Base-by-base conservation (phyloP, 1,140 invertebrate genomes). In the Caerostris extrusa region DNA sequence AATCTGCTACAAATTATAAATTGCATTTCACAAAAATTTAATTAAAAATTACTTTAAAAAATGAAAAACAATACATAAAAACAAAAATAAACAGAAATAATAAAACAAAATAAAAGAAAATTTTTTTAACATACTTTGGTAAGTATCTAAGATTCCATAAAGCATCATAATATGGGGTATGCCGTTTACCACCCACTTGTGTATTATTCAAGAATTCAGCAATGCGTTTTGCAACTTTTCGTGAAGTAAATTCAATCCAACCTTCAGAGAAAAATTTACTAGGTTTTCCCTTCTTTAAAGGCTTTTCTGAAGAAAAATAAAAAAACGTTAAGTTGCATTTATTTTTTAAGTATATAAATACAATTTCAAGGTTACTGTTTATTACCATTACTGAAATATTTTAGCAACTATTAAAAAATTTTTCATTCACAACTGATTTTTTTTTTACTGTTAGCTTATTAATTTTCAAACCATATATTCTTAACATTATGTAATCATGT, bases 121-220 rank as follows among this genome's bases (percentile, higher is more conserved):
- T 50, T 7, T 0, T 85, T 17, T 53, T 82, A 89, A 82, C 95
- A 95, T 96, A 97, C 97, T 97, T 97, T 7, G 98, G 97, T 90
- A 99, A 97, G 96, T 99, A 99, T 96, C 99, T 99, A 88, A 99
- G 98, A 95, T 98, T 99, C 99, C 99, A 99, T 67, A 99, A 96
- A 96, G 97, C 97, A 95, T 99, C 98, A 95, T 97, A 98, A 96
- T 98, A 98, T 95, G 97, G 97, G 12, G 94, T 34, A 64, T 97
- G 98, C 95, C 98, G 98, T 95, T 98, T 97, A 3, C 97, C 97
- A n/a, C 98, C 98, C 89, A 99, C 98, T 96, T 97, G 97, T 94
- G 97, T 97, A 95, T 98, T 98, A 95, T 99, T 99, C 56, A 99
- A 96, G 61, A 97, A 96, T 8, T 96, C 95, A 1, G 98, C 98